Evolutionary conservation across 1,140 invertebrate species (phyloP), one percentile per base, ranked within the genome.

Genomic region (Lepidurus arcticus): DNA sequence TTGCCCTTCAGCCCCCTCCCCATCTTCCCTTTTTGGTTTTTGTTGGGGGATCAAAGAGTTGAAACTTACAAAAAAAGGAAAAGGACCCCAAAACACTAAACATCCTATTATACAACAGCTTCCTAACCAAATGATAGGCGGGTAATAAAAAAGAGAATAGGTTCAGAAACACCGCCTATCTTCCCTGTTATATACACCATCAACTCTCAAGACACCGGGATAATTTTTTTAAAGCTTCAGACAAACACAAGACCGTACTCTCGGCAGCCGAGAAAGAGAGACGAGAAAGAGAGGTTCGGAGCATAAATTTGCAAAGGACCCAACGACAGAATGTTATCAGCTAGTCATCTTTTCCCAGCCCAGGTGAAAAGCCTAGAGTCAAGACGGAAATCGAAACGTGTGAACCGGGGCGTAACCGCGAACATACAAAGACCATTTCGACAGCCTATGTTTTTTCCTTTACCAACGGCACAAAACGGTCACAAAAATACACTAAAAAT

Each of bases 331-430:
- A 9, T 65, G 53, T 65, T 65, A 65, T 65, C 53, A 65, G 16
- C 53, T 65, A 21, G 53, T 65, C 21, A 65, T 65, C 53, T 65
- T 65, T 65, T 21, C 53, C 53, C 16, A 65, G 53, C 16, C 21
- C 53, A 65, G 53, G 53, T 9, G 53, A 65, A 65, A 65, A 65
- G 13, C 53, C 53, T 65, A 65, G 53, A 65, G 53, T 65, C 53
- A 9, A 65, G 21, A 34, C 34, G 34, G 34, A 34, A 34, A 34
- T 34, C 6, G 53, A 13, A 65, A 65, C 53, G 53, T 65, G 53
- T 65, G 53, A 65, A 65, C 16, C 8, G 13, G 53, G 53, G 53
- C 53, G 53, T 65, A 65, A 65, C 1, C 34, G 34, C 34, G 34
- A 34, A 34, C 53, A 65, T 7, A 65, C 16, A 65, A 65, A 65